These are phyloP conservation scores for Matsumyia berberina DNA, from an alignment of 2,888 invertebrate species.

Conservation along the genomic window DNA sequence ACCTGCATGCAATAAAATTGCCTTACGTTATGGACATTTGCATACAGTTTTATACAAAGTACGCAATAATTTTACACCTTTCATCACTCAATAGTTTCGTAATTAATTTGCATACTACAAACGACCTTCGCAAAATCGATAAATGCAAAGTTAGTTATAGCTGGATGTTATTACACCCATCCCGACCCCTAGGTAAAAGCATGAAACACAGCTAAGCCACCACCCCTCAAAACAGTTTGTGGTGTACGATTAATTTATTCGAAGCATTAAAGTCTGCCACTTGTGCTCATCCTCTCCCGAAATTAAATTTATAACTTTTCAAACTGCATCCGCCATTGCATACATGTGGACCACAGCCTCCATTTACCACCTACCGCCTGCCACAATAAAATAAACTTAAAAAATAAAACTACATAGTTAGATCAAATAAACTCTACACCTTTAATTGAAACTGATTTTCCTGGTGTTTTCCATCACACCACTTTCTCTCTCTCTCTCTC, in stretches of 20 bases:
- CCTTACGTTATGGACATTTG: conserved; percentile 1
- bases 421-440: conserved; percentile 58
- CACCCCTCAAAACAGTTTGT: neutral
- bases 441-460: conserved; percentile 75
- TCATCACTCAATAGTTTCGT: neutral
- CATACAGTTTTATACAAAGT: neutral
- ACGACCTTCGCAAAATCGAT: neutral
- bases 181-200: neutral
- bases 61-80: neutral
- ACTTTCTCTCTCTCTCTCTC: conserved; percentile 62
- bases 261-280: conserved; percentile 5
- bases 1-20: conserved; percentile 16
- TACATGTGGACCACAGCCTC: conserved; percentile 18
- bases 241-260: conserved; percentile 30
- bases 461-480: conserved; percentile 68
- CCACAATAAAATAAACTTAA: conserved; percentile 20
- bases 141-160: neutral
- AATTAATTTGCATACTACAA: neutral
- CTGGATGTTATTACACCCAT: too few species aligned
- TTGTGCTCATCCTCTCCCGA: neutral
- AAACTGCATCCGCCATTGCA: conserved; percentile 25
- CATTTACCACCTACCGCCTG: conserved; percentile 32
- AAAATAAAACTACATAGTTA: conserved; percentile 52
- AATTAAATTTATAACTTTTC: conserved; percentile 26
- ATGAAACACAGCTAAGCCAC: conserved; percentile 7